Conservation (phyloP, 2,888 invertebrate species). For the Platerodrilus igneus region DNA sequence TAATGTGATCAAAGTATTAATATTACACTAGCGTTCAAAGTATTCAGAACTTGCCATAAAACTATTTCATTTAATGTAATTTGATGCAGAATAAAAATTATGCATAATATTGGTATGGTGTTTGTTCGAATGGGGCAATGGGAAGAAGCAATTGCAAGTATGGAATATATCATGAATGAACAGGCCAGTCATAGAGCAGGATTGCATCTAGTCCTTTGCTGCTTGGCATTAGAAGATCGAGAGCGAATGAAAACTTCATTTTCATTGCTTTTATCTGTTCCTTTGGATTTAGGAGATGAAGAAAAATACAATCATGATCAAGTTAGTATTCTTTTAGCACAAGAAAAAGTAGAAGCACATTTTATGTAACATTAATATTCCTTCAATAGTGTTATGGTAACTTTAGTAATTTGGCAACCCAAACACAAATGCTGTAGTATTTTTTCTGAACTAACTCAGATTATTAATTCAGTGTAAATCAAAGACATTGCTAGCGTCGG, state of each 20-base stretch:
- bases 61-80: too few relatives aligned
- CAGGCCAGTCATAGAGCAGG: constrained; percentile 72
- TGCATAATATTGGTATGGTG: constrained; percentile 94
- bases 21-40: too few relatives aligned
- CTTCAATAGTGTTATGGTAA: background rate
- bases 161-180: constrained; percentile 98
- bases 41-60: too few relatives aligned
- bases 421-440: too few relatives aligned
- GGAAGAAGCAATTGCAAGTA: constrained; percentile 91
- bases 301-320: constrained; percentile 59
- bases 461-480: too few relatives aligned
- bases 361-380: too few relatives aligned
- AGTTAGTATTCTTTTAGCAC: constrained; percentile 29
- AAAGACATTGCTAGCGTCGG: too few relatives aligned
- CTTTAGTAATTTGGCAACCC: too few relatives aligned
- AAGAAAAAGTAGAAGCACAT: too few relatives aligned
- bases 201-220: constrained; percentile 83
- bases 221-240: constrained; percentile 83
- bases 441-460: too few relatives aligned
- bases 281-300: constrained; percentile 76
- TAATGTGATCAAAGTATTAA: too few relatives aligned
- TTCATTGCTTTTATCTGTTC: constrained; percentile 82
- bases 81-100: constrained; percentile 89
- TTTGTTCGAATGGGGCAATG: constrained; percentile 96
- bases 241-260: constrained; percentile 94